Conservation (phyloP, 2,113 vertebrate genomes). For the Orthonyx spaldingii region DNA sequence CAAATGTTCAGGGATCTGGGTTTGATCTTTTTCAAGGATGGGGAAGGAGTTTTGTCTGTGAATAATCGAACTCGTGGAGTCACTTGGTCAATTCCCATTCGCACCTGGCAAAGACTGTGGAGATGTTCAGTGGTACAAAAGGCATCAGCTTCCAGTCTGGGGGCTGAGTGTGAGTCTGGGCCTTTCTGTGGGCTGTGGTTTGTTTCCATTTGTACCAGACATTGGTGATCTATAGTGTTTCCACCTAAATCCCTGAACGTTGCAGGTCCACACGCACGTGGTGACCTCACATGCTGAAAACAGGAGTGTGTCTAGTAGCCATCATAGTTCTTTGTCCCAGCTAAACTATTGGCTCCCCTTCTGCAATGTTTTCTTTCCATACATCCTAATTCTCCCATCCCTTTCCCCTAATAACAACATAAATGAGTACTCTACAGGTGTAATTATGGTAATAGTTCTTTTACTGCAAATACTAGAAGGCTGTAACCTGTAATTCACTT, state of each 20-base stretch:
- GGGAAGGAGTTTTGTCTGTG: neutral
- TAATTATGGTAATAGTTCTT: neutral
- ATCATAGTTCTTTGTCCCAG: neutral
- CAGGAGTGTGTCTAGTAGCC: neutral
- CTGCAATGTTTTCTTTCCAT: neutral
- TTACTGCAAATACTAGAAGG: conserved; percentile 1
- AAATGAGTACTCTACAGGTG: neutral
- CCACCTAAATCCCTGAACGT: neutral
- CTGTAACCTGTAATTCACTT: conserved; percentile 40
- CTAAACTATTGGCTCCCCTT: neutral
- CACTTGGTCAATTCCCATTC: neutral
- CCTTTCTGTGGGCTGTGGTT: neutral
- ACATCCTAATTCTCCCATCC: neutral
- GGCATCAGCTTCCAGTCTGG: neutral
- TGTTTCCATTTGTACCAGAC: neutral
- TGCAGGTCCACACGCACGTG: neutral
- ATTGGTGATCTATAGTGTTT: neutral
- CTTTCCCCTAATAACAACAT: neutral
- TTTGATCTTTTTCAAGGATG: neutral
- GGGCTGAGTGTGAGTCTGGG: neutral
- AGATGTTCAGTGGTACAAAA: neutral
- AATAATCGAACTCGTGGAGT: neutral
- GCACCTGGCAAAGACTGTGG: neutral
- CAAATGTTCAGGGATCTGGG: neutral
- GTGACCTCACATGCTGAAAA: neutral